phyloP scores from a whole-genome alignment of 2,113 vertebrate species.

The Neogobius melanostomus region DNA sequence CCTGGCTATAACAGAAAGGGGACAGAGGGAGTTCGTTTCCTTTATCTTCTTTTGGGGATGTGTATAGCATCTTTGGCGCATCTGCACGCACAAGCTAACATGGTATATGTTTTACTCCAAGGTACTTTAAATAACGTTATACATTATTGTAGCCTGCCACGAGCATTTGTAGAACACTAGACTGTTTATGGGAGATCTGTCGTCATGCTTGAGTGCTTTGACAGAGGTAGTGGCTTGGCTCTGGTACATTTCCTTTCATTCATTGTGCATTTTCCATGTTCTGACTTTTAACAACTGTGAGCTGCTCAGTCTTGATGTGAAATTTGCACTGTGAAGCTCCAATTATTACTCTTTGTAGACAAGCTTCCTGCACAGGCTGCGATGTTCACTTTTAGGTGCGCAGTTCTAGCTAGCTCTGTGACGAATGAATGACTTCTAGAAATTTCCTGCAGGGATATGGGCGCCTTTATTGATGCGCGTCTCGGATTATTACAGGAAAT shows the following conservation, averaged over 20 bases:
- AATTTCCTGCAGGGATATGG: slow-evolving; percentile 23
- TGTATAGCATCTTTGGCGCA: slow-evolving; percentile 17
- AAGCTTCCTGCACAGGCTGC: background rate
- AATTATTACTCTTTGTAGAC: background rate
- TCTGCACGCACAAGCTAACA: slow-evolving; percentile 26
- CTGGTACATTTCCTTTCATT: background rate
- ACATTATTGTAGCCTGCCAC: too few relatives aligned
- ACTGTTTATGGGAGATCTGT: background rate
- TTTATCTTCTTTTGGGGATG: slow-evolving; percentile 9
- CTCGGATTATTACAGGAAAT: background rate
- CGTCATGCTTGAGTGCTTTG: background rate
- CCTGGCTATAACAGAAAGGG: background rate
- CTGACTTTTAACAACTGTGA: background rate
- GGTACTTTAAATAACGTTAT: background rate
- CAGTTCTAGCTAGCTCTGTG: background rate
- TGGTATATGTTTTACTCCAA: slow-evolving; percentile 15
- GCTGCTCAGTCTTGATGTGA: background rate
- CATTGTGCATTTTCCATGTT: background rate
- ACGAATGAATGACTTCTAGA: slow-evolving; percentile 51
- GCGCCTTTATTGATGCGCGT: background rate
- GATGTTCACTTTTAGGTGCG: slow-evolving; percentile 25
- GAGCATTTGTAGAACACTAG: too few relatives aligned
- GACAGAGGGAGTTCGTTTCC: background rate
- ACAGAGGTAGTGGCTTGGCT: background rate
- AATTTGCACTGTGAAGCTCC: background rate